Evolutionary conservation across 2,797 vertebrate genomes (phyloP).

Genomic region (Loriculus beryllinus): DNA sequence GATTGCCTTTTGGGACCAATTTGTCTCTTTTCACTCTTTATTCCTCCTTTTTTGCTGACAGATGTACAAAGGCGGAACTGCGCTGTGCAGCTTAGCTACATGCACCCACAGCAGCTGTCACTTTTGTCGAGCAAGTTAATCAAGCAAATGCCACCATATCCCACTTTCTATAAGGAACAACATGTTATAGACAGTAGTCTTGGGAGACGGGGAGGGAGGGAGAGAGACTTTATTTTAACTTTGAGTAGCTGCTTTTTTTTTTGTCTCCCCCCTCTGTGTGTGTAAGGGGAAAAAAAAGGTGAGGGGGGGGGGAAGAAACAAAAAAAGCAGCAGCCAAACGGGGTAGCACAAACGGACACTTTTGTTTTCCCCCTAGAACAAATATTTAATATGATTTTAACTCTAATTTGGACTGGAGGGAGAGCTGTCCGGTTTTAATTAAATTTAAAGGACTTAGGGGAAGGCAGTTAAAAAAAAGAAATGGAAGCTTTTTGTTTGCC

Average conservation of each 20-base stretch:
- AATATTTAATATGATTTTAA: constrained; percentile 69
- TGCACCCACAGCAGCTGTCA: constrained; percentile 98
- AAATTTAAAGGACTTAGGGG: constrained; percentile 56
- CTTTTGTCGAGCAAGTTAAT: constrained; percentile 99
- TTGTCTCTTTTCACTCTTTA: constrained; percentile 99
- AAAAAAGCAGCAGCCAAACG: constrained; percentile 35
- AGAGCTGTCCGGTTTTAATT: constrained; percentile 56
- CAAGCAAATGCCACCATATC: constrained; percentile 99
- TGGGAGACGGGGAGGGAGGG: constrained; percentile 74
- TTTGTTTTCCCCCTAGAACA: constrained; percentile 46
- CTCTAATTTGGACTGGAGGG: constrained; percentile 50
- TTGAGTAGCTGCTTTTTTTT: constrained; percentile 76
- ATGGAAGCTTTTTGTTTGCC: constrained; percentile 61
- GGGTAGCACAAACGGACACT: constrained; percentile 56
- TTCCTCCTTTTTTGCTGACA: constrained; percentile 97
- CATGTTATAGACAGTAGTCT: constrained; percentile 85
- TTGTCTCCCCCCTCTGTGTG: neutral
- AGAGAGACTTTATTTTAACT: constrained; percentile 85
- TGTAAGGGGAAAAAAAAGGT: neutral
- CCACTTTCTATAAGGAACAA: constrained; percentile 90
- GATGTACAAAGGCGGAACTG: constrained; percentile 99
- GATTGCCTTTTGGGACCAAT: constrained; percentile 99
- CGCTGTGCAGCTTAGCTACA: constrained; percentile 97
- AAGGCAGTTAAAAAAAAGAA: constrained; percentile 24
- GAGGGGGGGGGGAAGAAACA: rapidly evolving